Evolutionary conservation across 2,797 vertebrate species (phyloP).

Genomic region (Falco berigora): DNA sequence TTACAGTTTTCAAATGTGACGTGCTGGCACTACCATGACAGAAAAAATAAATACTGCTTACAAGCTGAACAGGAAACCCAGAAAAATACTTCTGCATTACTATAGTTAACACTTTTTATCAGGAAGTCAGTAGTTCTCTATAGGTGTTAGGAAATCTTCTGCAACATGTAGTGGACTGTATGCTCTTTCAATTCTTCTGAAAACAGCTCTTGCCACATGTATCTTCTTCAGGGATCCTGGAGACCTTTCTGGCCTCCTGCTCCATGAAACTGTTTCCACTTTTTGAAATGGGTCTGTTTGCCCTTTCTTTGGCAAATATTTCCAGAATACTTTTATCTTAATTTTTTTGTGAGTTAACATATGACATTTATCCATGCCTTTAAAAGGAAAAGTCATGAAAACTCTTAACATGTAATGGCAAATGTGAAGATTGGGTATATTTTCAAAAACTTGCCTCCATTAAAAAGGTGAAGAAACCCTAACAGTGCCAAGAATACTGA

Average conservation of each 20-base stretch:
- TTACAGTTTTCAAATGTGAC: background rate
- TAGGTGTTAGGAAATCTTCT: background rate
- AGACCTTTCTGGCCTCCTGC: background rate
- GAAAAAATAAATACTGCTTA: background rate
- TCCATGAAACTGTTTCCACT: background rate
- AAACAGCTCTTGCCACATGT: background rate
- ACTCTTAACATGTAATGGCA: background rate
- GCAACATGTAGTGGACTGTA: background rate
- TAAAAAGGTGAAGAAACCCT: background rate
- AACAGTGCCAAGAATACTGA: background rate
- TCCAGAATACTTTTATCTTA: background rate
- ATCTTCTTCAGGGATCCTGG: background rate
- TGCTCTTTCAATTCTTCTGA: background rate
- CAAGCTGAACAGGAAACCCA: background rate
- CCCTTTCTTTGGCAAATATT: background rate
- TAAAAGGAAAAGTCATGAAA: background rate
- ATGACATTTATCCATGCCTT: background rate
- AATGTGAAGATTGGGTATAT: background rate
- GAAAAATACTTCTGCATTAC: background rate
- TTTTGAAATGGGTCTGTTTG: background rate
- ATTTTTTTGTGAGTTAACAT: background rate
- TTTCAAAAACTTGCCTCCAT: background rate
- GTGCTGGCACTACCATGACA: background rate
- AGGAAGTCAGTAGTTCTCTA: background rate
- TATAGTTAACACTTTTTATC: background rate